Base-by-base conservation (phyloP, 2,888 invertebrate species). In the Netelia fuscicornis region DNA sequence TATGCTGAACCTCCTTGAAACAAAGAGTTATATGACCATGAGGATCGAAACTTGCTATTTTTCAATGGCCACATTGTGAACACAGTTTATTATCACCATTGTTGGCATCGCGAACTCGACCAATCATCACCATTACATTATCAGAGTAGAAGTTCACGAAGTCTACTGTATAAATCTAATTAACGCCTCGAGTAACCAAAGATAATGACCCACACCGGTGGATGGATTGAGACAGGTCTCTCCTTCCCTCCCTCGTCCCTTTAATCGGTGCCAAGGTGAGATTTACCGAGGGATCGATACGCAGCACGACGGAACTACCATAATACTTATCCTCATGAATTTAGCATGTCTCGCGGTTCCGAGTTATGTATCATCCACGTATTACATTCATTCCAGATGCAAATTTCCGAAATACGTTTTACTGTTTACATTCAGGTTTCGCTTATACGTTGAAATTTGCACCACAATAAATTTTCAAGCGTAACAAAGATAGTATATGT, bases 211-310 rank as follows among this genome's bases (percentile, higher is more conserved):
- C 54, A 79, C 37, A 44, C 54, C 52, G 52, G n/a, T 13, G 37
- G n/a, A 37, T 72, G 68, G 77, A 60, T 68, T n/a, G 64, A 64
- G 79, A 54, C 20, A 71, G 60, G 30, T 60, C 58, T 23, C 44
- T 67, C 6, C 58, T 71, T 71, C 64, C 20, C 23, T 30, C 56
- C 23, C 44, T 79, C 74, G 1, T 6, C 58, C 52, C 60, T 72
- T 72, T 25, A 56, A 44, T 52, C 60, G 64, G 54, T 64, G 68
- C 70, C 74, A 74, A 79, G 70, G 70, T 79, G 79, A 79, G 75
- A 79, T 83, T 70, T 83, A 65, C 30, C 62, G 52, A 54, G 58
- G 62, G 75, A 79, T 83, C 79, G 79, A 83, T 83, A 64, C 48
- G 13, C 80, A 52, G 70, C 58, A 23, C 42, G 48, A 58, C 71